Conservation (phyloP, 2,113 vertebrate genomes). For the Petrocephalus microphthalmus region DNA sequence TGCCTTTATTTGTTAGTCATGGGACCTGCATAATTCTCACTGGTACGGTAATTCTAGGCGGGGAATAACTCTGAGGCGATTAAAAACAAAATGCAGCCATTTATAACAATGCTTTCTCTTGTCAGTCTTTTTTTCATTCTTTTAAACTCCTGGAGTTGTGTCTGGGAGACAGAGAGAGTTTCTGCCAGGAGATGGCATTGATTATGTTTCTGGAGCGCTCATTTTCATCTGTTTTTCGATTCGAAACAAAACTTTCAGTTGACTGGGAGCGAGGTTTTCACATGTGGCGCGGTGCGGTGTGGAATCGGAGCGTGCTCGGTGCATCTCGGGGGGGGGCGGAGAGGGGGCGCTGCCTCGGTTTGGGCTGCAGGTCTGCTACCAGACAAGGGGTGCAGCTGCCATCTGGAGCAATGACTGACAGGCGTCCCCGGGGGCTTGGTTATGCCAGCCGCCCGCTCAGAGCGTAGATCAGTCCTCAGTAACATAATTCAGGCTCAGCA, state of each 20-base stretch:
- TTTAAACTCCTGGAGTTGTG: neutral
- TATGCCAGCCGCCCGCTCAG: neutral
- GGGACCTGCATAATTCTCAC: constrained; percentile 58
- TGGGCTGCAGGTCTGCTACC: neutral
- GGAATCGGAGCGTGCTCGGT: neutral
- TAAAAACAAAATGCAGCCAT: constrained; percentile 38
- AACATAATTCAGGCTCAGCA: neutral
- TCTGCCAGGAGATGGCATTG: constrained; percentile 18
- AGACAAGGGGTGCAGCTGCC: neutral
- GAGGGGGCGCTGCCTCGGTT: neutral
- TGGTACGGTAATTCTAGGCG: constrained; percentile 35
- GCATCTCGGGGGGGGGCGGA: neutral
- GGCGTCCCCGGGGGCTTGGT: neutral
- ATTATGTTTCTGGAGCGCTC: neutral
- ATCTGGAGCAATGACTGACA: neutral
- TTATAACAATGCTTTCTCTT: constrained; percentile 19
- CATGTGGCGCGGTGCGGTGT: constrained; percentile 15
- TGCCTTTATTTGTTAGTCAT: constrained; percentile 56
- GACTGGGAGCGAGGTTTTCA: constrained; percentile 10
- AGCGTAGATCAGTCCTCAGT: neutral
- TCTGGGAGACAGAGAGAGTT: neutral
- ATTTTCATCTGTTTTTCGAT: neutral
- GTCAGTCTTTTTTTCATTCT: constrained; percentile 22
- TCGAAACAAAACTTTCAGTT: constrained; percentile 12
- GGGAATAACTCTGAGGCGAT: constrained; percentile 45